Percentiles rank a stretch among this genome's conserved stretches.
phyloP scores from a whole-genome alignment of 2,888 invertebrate genomes.

The Melanargia galathea region DNA sequence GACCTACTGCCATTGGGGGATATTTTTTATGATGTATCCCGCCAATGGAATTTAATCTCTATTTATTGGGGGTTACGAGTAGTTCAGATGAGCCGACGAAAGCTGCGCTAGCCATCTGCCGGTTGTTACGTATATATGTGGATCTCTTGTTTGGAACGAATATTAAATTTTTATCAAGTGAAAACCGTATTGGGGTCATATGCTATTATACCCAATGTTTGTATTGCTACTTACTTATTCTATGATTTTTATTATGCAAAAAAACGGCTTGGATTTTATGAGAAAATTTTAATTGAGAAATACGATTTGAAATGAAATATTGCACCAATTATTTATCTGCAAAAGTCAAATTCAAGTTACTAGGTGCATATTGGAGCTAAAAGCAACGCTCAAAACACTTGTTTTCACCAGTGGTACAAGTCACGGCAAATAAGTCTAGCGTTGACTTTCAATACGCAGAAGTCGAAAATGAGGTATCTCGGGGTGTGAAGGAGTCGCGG shows the following conservation, averaged over 20 bases:
- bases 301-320: too few species aligned
- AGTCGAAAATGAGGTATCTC: too few species aligned
- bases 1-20: slow-evolving; percentile 43
- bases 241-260: background rate
- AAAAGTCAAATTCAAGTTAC: too few species aligned
- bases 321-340: too few species aligned
- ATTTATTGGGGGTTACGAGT: slow-evolving; percentile 22
- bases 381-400: too few species aligned
- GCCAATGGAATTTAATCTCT: slow-evolving; percentile 34
- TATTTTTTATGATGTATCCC: slow-evolving; percentile 32
- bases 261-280: too few species aligned
- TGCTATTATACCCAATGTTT: slow-evolving; percentile 11
- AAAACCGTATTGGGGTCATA: slow-evolving; percentile 20
- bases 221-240: slow-evolving; percentile 11
- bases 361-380: too few species aligned
- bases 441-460: too few species aligned
- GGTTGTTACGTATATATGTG: slow-evolving; percentile 39
- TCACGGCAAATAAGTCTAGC: too few species aligned
- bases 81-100: slow-evolving; percentile 3
- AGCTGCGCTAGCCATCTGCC: slow-evolving; percentile 42
- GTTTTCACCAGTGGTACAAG: too few species aligned
- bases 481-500: too few species aligned
- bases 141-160: slow-evolving; percentile 35
- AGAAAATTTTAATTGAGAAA: too few species aligned
- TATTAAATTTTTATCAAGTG: slow-evolving; percentile 39